phyloP scores from a whole-genome alignment of 2,113 vertebrate genomes.

The Zosterops lateralis region DNA sequence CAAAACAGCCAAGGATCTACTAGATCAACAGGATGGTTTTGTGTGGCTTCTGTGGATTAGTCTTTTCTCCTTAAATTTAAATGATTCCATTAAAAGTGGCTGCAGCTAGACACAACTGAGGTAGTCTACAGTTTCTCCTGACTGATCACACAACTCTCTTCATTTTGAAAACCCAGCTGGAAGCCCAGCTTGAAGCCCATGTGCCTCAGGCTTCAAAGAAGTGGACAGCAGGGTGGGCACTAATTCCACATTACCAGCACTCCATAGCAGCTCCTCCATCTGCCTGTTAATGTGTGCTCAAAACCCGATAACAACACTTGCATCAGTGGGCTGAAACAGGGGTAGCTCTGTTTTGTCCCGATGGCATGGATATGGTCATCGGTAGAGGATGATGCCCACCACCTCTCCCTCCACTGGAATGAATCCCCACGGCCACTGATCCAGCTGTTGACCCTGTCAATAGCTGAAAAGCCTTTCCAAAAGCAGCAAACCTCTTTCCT shows the following conservation, averaged over 20 bases:
- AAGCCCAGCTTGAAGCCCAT: neutral
- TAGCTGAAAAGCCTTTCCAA: conserved; percentile 52
- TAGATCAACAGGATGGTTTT: neutral
- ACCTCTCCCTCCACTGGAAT: neutral
- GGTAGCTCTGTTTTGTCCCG: neutral
- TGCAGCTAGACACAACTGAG: neutral
- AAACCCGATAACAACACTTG: neutral
- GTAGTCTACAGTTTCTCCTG: neutral
- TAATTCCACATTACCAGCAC: neutral
- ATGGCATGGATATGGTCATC: accelerated
- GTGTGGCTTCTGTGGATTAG: neutral
- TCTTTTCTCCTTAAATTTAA: conserved; percentile 22
- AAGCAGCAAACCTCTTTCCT: conserved; percentile 10
- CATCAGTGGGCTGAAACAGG: neutral
- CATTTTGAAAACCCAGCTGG: neutral
- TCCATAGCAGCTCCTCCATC: neutral
- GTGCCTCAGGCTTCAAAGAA: neutral
- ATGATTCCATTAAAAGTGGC: neutral
- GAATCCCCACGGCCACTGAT: neutral
- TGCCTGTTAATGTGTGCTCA: neutral
- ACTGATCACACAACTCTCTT: neutral
- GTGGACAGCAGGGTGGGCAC: neutral
- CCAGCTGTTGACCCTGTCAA: neutral
- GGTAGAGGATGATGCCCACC: neutral
- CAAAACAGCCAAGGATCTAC: neutral